Evolutionary conservation across 2,113 vertebrate species (phyloP).

Genomic region (Trematocara marginatum): DNA sequence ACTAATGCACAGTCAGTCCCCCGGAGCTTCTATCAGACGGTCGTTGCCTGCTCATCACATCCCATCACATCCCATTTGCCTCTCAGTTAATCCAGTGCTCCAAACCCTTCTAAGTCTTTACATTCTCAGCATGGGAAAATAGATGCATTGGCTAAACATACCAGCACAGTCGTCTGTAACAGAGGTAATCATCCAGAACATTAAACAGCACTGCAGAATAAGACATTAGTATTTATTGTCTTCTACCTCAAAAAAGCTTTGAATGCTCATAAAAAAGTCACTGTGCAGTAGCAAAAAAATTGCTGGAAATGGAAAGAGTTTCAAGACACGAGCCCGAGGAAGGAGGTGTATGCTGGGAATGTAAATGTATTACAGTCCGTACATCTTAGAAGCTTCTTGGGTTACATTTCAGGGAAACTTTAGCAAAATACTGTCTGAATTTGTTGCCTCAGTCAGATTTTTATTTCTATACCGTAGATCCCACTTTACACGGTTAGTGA

Average conservation of each 20-base stretch:
- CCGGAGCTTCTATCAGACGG: not conserved
- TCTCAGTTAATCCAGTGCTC: conserved; percentile 46
- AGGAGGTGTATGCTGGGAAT: not conserved
- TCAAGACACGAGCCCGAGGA: not conserved
- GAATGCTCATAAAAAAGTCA: not conserved
- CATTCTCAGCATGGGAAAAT: conserved; percentile 38
- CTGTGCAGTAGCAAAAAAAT: not conserved
- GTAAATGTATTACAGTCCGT: not conserved
- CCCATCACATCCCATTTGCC: conserved; percentile 59
- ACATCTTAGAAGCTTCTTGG: not conserved
- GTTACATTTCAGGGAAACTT: not conserved
- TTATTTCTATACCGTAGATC: not conserved
- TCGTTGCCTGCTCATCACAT: conserved; percentile 50
- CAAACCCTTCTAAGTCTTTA: conserved; percentile 35
- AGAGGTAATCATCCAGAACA: conserved; percentile 41
- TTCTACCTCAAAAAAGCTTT: conserved; percentile 15
- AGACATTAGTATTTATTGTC: conserved; percentile 10
- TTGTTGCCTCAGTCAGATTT: not conserved
- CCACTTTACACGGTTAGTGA: not conserved
- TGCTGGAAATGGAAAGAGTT: not conserved
- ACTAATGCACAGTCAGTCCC: conserved; percentile 37
- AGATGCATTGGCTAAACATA: conserved; percentile 41
- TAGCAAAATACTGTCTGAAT: not conserved
- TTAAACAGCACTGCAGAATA: conserved; percentile 40
- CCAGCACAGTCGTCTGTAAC: conserved; percentile 26